Percentiles rank a stretch among this genome's conserved stretches.
Evolutionary conservation across 2,797 vertebrate genomes (phyloP).

Genomic region (Pitangus sulphuratus): DNA sequence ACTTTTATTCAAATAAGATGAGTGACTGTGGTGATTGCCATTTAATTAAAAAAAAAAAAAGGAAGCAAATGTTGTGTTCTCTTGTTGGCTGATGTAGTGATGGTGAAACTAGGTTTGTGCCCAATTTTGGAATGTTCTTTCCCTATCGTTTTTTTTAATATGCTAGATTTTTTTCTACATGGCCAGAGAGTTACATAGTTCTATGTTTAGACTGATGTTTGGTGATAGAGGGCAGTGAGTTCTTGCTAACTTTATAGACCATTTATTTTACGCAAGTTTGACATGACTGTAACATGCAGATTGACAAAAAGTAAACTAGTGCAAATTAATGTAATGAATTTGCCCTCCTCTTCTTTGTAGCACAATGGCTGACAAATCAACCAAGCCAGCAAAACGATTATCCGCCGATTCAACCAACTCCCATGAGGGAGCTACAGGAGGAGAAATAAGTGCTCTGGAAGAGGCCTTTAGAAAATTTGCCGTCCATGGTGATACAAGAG

Average conservation of each 20-base stretch:
- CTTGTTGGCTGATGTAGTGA: background rate
- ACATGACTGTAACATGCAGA: background rate
- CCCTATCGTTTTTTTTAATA: background rate
- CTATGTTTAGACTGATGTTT: background rate
- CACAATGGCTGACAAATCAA: slow-evolving; percentile 85
- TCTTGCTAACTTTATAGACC: background rate
- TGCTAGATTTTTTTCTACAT: background rate
- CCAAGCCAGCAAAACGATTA: slow-evolving; percentile 86
- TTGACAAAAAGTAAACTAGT: background rate
- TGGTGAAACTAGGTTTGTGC: background rate
- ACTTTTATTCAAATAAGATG: background rate
- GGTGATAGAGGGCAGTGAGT: background rate
- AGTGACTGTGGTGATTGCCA: background rate
- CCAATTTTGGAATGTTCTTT: background rate
- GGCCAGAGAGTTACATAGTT: background rate
- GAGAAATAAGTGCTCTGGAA: slow-evolving; percentile 89
- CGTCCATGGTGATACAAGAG: slow-evolving; percentile 91
- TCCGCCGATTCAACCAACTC: slow-evolving; percentile 88
- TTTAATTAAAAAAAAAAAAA: background rate
- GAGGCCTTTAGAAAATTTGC: slow-evolving; percentile 93
- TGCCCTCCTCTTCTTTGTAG: slow-evolving; percentile 68
- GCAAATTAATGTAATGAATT: background rate
- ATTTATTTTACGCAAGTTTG: background rate
- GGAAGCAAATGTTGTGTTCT: background rate
- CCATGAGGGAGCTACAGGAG: slow-evolving; percentile 79